Conservation (phyloP, 2,888 invertebrate genomes). For the Patella pellucida region DNA sequence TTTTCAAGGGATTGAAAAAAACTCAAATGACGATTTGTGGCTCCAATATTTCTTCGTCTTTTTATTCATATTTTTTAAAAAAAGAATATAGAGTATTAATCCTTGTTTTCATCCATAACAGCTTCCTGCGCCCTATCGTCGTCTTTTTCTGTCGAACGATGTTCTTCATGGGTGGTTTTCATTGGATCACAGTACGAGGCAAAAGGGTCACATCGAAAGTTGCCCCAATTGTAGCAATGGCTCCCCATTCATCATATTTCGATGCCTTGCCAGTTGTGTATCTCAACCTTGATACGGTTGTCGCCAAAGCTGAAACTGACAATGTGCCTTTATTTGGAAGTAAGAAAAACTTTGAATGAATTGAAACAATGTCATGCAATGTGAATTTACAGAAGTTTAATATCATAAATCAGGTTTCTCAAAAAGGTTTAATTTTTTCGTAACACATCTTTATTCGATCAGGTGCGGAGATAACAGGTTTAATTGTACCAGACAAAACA, state of each 20-base stretch:
- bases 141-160: conserved; percentile 71
- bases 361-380: not conserved
- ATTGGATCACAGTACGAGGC: conserved; percentile 83
- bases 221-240: conserved; percentile 88
- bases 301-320: conserved; percentile 88
- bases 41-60: no score
- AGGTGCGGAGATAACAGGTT: no score
- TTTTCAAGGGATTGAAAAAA: no score
- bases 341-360: conserved; percentile 73
- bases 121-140: conserved; percentile 54
- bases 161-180: conserved; percentile 86
- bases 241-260: conserved; percentile 92
- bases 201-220: conserved; percentile 81
- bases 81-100: no score
- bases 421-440: no score
- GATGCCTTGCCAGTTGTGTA: conserved; percentile 88
- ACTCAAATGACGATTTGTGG: no score
- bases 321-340: conserved; percentile 91
- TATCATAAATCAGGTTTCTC: not conserved
- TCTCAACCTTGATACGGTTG: conserved; percentile 88
- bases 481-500: no score
- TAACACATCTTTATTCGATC: no score
- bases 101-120: conserved; percentile 19
- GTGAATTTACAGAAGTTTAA: not conserved
- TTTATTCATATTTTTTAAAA: no score